Evolutionary conservation across 2,113 vertebrate genomes (phyloP).

Genomic region (Ascaphus truei): DNA sequence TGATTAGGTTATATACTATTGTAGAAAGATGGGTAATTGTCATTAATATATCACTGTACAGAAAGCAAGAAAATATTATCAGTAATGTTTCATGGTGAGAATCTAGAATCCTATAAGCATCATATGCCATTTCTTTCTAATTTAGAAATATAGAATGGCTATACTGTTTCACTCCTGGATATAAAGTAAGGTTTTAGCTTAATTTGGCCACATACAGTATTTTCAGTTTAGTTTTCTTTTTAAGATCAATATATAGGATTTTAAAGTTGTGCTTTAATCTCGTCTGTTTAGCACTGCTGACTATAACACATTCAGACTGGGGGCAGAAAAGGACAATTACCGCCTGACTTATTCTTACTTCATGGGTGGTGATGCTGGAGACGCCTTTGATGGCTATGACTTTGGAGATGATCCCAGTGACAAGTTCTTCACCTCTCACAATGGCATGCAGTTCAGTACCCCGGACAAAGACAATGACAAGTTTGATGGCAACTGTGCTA

Average conservation of each 20-base stretch:
- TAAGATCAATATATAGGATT: too few relatives aligned
- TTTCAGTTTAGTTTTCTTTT: too few relatives aligned
- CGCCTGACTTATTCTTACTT: slow-evolving; percentile 81
- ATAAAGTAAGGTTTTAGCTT: too few relatives aligned
- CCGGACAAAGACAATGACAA: slow-evolving; percentile 86
- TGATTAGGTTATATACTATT: too few relatives aligned
- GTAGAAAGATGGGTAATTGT: slow-evolving; percentile 4
- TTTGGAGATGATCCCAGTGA: slow-evolving; percentile 85
- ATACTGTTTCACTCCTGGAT: too few relatives aligned
- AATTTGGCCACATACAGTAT: too few relatives aligned
- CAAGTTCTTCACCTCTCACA: slow-evolving; percentile 81
- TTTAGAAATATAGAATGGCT: too few relatives aligned
- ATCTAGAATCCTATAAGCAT: too few relatives aligned
- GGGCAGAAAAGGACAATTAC: slow-evolving; percentile 76
- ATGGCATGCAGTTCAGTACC: slow-evolving; percentile 91
- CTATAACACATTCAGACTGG: slow-evolving; percentile 79
- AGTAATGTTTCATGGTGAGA: too few relatives aligned
- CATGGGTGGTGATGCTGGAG: slow-evolving; percentile 78
- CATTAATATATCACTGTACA: too few relatives aligned
- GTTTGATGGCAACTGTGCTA: slow-evolving; percentile 79
- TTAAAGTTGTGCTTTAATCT: neutral
- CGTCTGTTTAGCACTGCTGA: slow-evolving; percentile 73
- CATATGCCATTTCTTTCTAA: too few relatives aligned
- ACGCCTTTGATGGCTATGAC: slow-evolving; percentile 82
- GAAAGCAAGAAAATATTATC: too few relatives aligned